Conservation (phyloP, 2,113 vertebrate genomes). For the Rattus rattus region DNA sequence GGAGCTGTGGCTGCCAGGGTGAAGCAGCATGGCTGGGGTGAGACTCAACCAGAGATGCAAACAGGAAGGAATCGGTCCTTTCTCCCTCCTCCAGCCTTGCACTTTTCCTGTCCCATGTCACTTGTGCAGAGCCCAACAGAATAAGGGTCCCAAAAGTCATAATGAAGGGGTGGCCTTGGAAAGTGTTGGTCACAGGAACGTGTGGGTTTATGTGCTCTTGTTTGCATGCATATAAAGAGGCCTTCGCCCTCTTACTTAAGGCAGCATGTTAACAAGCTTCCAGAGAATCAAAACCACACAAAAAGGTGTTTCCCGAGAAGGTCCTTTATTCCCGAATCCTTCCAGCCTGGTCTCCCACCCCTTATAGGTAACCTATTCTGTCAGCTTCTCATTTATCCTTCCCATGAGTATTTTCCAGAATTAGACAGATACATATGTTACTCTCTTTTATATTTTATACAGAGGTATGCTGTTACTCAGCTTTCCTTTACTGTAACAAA, state of each 20-base stretch:
- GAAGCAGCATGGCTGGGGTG: not conserved
- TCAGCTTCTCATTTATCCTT: not conserved
- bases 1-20: not conserved
- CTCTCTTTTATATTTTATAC: not conserved
- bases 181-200: not conserved
- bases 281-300: not conserved
- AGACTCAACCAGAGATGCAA: not conserved
- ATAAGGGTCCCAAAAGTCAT: not conserved
- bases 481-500: not conserved
- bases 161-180: not conserved
- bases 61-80: not conserved
- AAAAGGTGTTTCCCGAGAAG: not conserved
- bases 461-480: not conserved
- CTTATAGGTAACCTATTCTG: not conserved
- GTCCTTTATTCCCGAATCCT: not conserved
- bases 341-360: fast-evolving
- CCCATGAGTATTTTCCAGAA: not conserved
- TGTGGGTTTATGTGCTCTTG: not conserved
- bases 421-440: not conserved
- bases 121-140: not conserved
- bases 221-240: not conserved
- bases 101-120: not conserved
- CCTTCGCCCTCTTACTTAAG: not conserved
- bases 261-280: not conserved
- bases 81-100: not conserved